Evolutionary conservation across 2,888 invertebrate species (phyloP).

Genomic region (Cosmorhoe ocellata): DNA sequence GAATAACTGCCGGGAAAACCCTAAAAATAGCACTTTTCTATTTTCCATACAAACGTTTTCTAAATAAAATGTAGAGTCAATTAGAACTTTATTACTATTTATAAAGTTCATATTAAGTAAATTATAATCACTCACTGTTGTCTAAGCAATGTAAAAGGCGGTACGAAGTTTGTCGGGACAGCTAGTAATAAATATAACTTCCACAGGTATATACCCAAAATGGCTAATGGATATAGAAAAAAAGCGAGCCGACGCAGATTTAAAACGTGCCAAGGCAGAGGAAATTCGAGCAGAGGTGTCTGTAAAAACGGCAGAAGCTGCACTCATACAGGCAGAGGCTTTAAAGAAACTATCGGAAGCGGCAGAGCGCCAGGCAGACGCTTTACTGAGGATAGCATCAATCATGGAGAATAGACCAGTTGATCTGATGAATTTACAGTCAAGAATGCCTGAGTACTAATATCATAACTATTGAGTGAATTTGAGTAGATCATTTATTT

Average conservation of each 20-base stretch:
- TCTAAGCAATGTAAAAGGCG: too few relatives aligned
- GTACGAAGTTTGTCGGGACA: too few relatives aligned
- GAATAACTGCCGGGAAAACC: too few relatives aligned
- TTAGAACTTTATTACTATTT: too few relatives aligned
- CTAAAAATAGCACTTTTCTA: too few relatives aligned
- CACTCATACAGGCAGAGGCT: conserved; percentile 57
- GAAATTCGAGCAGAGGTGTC: conserved; percentile 49
- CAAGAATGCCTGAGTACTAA: conserved; percentile 18
- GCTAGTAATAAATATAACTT: too few relatives aligned
- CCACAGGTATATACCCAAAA: conserved; percentile 60
- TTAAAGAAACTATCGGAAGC: conserved; percentile 58
- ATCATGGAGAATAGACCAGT: conserved; percentile 47
- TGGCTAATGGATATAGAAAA: conserved; percentile 67
- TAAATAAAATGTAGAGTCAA: too few relatives aligned
- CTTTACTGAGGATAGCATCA: conserved; percentile 55
- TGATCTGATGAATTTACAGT: conserved; percentile 24
- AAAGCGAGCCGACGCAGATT: conserved; percentile 61
- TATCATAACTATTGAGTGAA: background rate
- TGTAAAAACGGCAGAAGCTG: conserved; percentile 54
- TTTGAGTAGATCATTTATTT: too few relatives aligned
- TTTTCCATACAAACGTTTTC: too few relatives aligned
- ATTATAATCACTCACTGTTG: too few relatives aligned
- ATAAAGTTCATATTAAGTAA: too few relatives aligned
- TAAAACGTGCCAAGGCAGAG: conserved; percentile 58
- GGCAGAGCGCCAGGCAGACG: conserved; percentile 55